Percentiles rank a stretch among this genome's conserved stretches.
Conservation (phyloP, 53 echinoderm and acorn worm genomes). For the Apostichopus leukothele region DNA sequence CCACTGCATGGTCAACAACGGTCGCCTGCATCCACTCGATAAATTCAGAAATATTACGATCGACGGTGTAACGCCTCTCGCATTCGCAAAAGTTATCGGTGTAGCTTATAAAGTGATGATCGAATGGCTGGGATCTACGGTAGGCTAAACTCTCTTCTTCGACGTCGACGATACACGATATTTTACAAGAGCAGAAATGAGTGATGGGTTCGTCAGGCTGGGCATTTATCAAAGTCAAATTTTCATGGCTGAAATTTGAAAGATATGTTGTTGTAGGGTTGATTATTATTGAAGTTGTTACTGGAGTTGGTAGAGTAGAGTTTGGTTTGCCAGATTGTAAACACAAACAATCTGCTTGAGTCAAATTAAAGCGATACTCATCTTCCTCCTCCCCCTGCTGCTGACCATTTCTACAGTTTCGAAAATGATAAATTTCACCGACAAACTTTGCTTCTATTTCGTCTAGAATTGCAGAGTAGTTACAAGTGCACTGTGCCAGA, state of each 20-base stretch:
- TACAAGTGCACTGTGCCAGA: neutral
- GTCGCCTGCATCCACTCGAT: neutral
- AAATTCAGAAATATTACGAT: neutral
- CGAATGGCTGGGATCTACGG: neutral
- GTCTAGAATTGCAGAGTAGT: neutral
- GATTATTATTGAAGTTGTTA: neutral
- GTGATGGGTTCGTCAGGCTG: neutral
- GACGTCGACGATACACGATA: neutral
- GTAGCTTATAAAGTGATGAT: neutral
- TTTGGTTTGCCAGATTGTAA: neutral
- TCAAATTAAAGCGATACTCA: neutral
- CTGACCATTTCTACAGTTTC: conserved; percentile 27
- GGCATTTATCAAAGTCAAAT: neutral
- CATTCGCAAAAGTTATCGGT: conserved; percentile 25
- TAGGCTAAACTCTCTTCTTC: neutral
- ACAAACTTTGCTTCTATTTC: conserved; percentile 1
- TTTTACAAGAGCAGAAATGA: neutral
- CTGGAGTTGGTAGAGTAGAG: neutral
- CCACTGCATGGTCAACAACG: neutral
- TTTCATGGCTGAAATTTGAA: neutral
- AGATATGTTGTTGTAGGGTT: neutral
- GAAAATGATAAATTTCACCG: neutral
- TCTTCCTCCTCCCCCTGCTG: neutral
- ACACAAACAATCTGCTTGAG: neutral
- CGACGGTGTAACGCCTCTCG: neutral